Evolutionary conservation across 2,113 vertebrate genomes (phyloP).

Genomic region (Cochlearius cochlearius): DNA sequence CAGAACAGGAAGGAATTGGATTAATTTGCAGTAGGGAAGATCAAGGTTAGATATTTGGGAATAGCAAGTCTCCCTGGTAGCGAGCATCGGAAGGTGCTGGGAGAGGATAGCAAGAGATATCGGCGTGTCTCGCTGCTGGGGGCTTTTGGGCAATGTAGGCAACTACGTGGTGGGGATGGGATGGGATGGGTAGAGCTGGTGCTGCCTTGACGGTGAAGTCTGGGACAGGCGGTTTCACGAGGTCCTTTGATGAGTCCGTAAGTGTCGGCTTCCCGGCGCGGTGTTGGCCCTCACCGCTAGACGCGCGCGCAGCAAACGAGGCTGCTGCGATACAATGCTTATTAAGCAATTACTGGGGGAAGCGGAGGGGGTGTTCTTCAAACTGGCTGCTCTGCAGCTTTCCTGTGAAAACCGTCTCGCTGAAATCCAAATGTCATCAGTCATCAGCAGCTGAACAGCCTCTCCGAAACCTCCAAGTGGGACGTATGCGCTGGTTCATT

Average conservation of each 20-base stretch:
- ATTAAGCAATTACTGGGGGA: conserved; percentile 31
- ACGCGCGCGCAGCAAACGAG: background rate
- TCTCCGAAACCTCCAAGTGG: conserved; percentile 44
- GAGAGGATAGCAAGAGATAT: background rate
- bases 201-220: rapidly evolving
- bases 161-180: rapidly evolving
- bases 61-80: background rate
- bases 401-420: conserved; percentile 8
- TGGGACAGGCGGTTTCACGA: background rate
- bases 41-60: conserved; percentile 53
- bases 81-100: rapidly evolving
- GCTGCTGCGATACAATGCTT: background rate
- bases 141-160: background rate
- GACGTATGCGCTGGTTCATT: conserved; percentile 34
- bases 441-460: conserved; percentile 45
- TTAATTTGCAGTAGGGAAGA: conserved; percentile 56
- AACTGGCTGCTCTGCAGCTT: conserved; percentile 40
- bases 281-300: background rate
- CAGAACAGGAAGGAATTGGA: conserved; percentile 30
- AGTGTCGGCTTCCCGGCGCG: rapidly evolving
- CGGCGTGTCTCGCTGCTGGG: rapidly evolving
- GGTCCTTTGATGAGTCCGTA: background rate
- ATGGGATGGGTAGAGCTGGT: background rate
- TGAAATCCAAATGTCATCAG: conserved; percentile 56
- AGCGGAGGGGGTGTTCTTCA: conserved; percentile 13